Evolutionary conservation across 2,113 vertebrate genomes (phyloP).

Genomic region (Ivindomyrus marchei): DNA sequence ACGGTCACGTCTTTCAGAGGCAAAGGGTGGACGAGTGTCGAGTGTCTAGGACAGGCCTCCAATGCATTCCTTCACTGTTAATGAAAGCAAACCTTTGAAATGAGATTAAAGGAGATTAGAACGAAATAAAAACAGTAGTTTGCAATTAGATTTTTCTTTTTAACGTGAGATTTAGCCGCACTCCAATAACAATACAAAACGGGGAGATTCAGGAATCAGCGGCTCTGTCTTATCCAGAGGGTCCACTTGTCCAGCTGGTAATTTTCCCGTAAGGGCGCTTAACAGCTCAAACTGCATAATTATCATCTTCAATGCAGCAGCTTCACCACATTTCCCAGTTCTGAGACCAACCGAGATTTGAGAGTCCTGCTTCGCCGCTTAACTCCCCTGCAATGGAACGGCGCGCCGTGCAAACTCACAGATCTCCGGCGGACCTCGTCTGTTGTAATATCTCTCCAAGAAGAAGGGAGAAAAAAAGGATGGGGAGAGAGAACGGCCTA

Average conservation of each 20-base stretch:
- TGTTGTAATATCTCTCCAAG: slow-evolving; percentile 10
- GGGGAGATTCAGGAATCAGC: neutral
- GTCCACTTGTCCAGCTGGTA: slow-evolving; percentile 14
- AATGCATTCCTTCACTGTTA: neutral
- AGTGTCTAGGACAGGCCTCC: neutral
- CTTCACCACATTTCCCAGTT: neutral
- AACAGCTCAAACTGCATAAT: slow-evolving; percentile 2
- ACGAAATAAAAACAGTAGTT: slow-evolving; percentile 5
- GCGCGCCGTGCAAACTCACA: neutral
- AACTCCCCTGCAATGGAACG: neutral
- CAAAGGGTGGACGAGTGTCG: neutral
- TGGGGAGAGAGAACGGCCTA: slow-evolving; percentile 7
- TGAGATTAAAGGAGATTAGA: neutral
- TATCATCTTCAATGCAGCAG: neutral
- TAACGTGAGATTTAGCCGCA: neutral
- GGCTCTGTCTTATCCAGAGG: neutral
- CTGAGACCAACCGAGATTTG: slow-evolving; percentile 8
- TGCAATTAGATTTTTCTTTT: neutral
- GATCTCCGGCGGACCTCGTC: slow-evolving; percentile 9
- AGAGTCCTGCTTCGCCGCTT: slow-evolving; percentile 7
- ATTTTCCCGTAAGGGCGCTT: slow-evolving; percentile 1
- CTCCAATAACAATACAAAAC: neutral
- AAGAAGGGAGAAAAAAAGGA: neutral
- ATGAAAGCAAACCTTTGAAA: neutral
- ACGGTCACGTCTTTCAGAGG: neutral